Evolutionary conservation across 2,888 invertebrate genomes (phyloP), one percentile per base, ranked within the genome.

Genomic region (Campoletis raptor): DNA sequence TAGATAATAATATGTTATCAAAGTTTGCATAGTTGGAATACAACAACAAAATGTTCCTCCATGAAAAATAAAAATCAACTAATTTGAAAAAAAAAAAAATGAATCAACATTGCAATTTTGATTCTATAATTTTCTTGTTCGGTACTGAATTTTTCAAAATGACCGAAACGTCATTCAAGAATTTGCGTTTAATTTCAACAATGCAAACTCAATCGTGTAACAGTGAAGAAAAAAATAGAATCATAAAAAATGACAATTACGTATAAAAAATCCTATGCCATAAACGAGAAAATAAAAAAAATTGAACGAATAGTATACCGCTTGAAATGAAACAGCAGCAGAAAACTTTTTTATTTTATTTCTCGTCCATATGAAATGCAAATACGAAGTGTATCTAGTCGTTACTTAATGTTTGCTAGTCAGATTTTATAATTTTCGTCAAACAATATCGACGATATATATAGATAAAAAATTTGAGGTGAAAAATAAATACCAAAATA

Each of bases 361-460:
- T 69, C 37, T 77, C 18, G 74, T 70, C 74, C 57, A 30, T 12
- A 48, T 40, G 48, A 36, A 78, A 81, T 78, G 78, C 76, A 72
- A 85, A 78, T 84, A 88, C 86, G 85, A 87, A 83, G 81, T 86
- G 84, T 90, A 90, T 93, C 93, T 93, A 93, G 93, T 93, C 93
- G 91, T 91, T 91, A 93, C 92, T 93, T 92, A 92, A 93, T 91
- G 89, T 91, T 89, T 92, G 89, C 93, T 93, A 93, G 93, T 93
- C 93, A 93, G 90, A 85, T 90, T 90, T 91, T 92, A 90, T 90
- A 92, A 93, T 93, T 93, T 89, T 81, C 61, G 78, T 82, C 70
- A 69, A 57, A 72, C 30, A 73, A 45, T 15, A 57, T 61, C 67
- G 37, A 80, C 30, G 21, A 12, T 48, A 52, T 12, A 12, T 48